These are phyloP conservation scores for Pteropus alecto DNA, from an alignment of 2,113 vertebrate genomes.

Conservation along the genomic window DNA sequence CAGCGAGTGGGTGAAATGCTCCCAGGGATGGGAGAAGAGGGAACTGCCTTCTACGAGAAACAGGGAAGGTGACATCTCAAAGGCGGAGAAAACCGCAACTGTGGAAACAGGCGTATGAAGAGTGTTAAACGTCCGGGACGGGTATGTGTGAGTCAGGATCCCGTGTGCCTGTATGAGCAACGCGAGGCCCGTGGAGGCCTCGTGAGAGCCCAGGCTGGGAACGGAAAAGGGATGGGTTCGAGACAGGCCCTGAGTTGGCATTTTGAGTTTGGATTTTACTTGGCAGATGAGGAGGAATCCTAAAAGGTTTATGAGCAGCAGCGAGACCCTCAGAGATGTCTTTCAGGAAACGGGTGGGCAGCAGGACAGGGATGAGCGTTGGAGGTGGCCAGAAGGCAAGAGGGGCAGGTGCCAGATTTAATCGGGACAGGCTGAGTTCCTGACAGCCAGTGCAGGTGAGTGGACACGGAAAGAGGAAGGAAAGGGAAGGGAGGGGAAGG, in stretches of 20 bases:
- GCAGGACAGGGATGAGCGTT: not conserved
- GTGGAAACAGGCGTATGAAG: not conserved
- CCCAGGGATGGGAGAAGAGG: not conserved
- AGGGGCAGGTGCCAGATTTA: not conserved
- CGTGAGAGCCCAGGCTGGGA: not conserved
- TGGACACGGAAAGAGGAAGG: not conserved
- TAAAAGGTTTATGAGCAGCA: not conserved
- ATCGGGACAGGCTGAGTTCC: not conserved
- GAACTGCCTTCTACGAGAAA: not conserved
- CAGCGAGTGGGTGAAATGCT: not conserved
- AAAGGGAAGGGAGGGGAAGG: too few species aligned
- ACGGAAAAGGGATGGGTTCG: not conserved
- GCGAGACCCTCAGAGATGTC: not conserved
- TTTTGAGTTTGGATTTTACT: not conserved
- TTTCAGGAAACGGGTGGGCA: not conserved
- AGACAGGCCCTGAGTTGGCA: not conserved
- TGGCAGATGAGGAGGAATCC: not conserved
- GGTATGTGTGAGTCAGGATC: too few species aligned
- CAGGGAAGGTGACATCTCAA: not conserved
- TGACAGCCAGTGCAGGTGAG: not conserved
- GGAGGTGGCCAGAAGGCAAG: not conserved
- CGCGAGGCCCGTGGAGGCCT: accelerated
- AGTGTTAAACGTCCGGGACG: not conserved
- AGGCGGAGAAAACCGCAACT: not conserved
- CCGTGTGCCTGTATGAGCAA: not conserved